phyloP scores from a whole-genome alignment of 2,797 vertebrate species.

The Gallinago nigripennis region DNA sequence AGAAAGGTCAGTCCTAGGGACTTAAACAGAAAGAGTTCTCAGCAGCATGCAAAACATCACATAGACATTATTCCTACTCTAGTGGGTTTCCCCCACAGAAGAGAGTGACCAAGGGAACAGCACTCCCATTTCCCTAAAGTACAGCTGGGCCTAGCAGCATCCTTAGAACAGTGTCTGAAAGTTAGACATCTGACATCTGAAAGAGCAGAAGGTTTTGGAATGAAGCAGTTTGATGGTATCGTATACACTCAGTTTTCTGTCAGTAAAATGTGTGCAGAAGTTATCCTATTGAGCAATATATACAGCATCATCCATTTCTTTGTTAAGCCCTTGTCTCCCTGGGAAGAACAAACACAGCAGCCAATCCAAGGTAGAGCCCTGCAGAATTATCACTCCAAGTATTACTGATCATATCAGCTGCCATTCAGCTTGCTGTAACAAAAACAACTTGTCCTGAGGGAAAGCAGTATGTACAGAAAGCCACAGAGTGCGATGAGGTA shows the following conservation, averaged over 20 bases:
- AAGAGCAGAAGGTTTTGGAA: constrained; percentile 43
- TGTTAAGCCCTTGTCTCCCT: constrained; percentile 36
- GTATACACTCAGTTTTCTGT: not conserved
- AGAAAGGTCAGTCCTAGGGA: not conserved
- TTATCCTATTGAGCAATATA: constrained; percentile 55
- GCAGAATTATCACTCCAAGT: not conserved
- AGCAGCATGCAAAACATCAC: not conserved
- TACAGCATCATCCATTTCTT: constrained; percentile 12
- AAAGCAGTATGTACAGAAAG: not conserved
- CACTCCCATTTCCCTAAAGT: not conserved
- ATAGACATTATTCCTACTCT: not conserved
- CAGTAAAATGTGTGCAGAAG: constrained; percentile 18
- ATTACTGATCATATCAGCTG: constrained; percentile 7
- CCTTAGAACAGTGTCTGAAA: not conserved
- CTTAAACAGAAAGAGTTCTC: not conserved
- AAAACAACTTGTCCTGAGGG: not conserved
- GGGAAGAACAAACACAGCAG: constrained; percentile 72
- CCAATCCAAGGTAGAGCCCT: not conserved
- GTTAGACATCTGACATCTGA: not conserved
- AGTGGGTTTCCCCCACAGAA: not conserved
- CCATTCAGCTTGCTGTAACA: constrained; percentile 4
- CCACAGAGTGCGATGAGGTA: not conserved
- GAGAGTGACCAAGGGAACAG: not conserved
- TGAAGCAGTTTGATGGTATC: not conserved
- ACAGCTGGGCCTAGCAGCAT: not conserved